Conservation (phyloP, 2,113 vertebrate species). For the Amblyopsis rosae region DNA sequence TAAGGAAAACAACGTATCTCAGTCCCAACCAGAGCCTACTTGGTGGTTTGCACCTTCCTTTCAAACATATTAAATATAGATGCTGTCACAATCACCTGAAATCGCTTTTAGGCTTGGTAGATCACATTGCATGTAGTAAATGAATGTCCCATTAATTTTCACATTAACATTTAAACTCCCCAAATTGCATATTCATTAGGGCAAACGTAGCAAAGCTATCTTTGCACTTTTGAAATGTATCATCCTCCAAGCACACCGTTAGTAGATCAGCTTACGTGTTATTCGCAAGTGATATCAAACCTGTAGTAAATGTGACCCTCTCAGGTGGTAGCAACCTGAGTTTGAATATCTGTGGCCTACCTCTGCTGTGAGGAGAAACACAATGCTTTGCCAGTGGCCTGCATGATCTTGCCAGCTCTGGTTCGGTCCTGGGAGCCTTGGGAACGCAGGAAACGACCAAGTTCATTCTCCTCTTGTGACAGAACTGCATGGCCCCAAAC, state of each 20-base stretch:
- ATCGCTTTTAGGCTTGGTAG: too few species aligned
- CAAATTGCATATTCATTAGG: too few species aligned
- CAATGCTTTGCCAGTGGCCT: constrained; percentile 95
- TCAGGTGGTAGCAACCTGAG: too few species aligned
- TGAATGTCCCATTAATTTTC: background rate
- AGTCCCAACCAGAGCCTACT: too few species aligned
- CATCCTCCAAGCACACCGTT: background rate
- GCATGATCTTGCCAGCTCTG: constrained; percentile 97
- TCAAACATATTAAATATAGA: too few species aligned
- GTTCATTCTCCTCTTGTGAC: constrained; percentile 96
- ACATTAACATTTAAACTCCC: too few species aligned
- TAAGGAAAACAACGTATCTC: too few species aligned
- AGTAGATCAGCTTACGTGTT: background rate
- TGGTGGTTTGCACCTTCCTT: too few species aligned
- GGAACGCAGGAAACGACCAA: constrained; percentile 93
- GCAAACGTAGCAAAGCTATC: too few species aligned
- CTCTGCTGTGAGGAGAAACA: constrained; percentile 98
- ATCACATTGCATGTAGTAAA: background rate
- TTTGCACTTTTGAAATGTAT: too few species aligned
- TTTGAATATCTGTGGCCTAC: constrained; percentile 59
- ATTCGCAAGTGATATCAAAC: too few species aligned
- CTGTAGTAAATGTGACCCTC: background rate
- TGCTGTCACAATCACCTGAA: too few species aligned
- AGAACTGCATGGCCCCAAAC: constrained; percentile 76
- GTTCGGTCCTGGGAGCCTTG: constrained; percentile 96